phyloP scores from a whole-genome alignment of 64 coral and sea anemone species.

The Porites lutea region DNA sequence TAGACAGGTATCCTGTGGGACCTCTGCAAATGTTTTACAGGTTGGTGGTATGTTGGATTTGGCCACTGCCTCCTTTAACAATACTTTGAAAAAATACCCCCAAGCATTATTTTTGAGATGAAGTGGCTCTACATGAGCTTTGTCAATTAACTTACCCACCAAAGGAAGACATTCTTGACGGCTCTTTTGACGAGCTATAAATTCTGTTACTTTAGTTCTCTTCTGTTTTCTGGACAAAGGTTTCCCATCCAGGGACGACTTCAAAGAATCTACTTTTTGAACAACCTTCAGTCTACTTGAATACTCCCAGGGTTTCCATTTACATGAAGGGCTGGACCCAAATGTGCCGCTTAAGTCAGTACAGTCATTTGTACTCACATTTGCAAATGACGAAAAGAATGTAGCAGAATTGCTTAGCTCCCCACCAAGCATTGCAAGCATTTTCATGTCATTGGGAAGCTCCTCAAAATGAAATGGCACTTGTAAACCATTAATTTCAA shows the following conservation, averaged over 20 bases:
- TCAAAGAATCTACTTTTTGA: conserved; percentile 45
- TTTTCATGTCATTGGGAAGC: conserved; percentile 80
- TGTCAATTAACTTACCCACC: too few species aligned
- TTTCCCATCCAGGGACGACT: background rate
- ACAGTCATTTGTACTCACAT: conserved; percentile 55
- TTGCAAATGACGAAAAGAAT: conserved; percentile 68
- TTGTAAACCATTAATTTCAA: conserved; percentile 54
- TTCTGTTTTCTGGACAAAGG: conserved; percentile 23
- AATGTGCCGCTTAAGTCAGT: conserved; percentile 51
- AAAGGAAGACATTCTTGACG: too few species aligned
- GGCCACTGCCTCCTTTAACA: conserved; percentile 47
- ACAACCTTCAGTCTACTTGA: conserved; percentile 20
- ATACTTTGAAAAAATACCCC: background rate
- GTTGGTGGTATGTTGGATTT: conserved; percentile 12
- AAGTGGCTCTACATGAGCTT: conserved; percentile 69
- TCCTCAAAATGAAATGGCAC: conserved; percentile 64
- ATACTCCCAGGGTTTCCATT: conserved; percentile 47
- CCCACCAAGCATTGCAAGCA: conserved; percentile 1
- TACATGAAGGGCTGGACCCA: conserved; percentile 30
- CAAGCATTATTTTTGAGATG: conserved; percentile 74
- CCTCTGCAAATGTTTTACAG: conserved; percentile 20
- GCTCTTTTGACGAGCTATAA: conserved; percentile 61
- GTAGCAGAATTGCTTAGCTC: conserved; percentile 55
- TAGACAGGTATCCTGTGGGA: conserved; percentile 61
- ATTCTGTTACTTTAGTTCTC: conserved; percentile 57